Conservation (phyloP, 2,888 invertebrate genomes). For the Dyspetes luteomarginatus region DNA sequence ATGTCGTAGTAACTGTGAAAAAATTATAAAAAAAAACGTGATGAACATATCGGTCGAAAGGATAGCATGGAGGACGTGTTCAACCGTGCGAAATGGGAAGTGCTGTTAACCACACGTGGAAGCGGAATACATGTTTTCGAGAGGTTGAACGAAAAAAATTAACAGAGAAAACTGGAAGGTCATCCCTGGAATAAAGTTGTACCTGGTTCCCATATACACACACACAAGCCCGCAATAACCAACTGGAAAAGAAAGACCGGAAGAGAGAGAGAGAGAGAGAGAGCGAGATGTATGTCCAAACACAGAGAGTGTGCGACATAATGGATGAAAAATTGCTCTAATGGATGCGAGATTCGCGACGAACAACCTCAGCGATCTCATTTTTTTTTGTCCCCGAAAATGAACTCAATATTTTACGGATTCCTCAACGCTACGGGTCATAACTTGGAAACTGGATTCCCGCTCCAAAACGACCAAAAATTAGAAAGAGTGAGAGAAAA, state of each 20-base stretch:
- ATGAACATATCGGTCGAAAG: not conserved
- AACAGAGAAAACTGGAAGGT: slow-evolving; percentile 5
- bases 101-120: not conserved
- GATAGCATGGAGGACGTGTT: not conserved
- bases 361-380: slow-evolving; percentile 2
- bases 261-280: not conserved
- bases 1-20: not conserved
- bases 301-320: slow-evolving; percentile 19
- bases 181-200: slow-evolving; percentile 67
- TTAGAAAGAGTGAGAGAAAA: not conserved
- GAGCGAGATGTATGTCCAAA: too few relatives aligned
- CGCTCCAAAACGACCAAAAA: not conserved
- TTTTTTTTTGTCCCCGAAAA: not conserved
- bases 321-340: slow-evolving; percentile 37
- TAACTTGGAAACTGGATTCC: not conserved
- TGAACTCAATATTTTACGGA: too few relatives aligned
- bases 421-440: not conserved
- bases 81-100: not conserved
- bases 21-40: not conserved
- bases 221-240: slow-evolving; percentile 46
- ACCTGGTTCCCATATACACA: slow-evolving; percentile 75
- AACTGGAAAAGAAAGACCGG: not conserved
- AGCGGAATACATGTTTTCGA: not conserved
- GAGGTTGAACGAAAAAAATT: not conserved
- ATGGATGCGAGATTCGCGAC: slow-evolving; percentile 22